Conservation (phyloP, 2,797 vertebrate genomes). For the Benthosema pterotum region DNA sequence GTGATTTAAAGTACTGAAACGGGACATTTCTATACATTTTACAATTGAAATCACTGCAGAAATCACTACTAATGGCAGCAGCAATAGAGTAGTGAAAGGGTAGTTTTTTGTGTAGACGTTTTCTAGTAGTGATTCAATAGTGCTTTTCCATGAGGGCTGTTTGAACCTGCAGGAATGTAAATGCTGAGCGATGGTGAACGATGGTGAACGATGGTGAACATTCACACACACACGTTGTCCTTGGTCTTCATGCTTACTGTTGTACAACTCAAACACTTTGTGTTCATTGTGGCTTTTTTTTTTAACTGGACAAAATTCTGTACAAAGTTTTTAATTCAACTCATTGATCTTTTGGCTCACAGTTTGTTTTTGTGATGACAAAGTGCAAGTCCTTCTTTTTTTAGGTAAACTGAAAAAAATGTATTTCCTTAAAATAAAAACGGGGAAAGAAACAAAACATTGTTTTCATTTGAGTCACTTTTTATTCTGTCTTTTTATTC, state of each 20-base stretch:
- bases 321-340: slow-evolving; percentile 83
- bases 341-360: slow-evolving; percentile 68
- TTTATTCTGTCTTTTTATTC: too few relatives aligned
- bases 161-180: slow-evolving; percentile 63
- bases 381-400: slow-evolving; percentile 57
- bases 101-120: too few relatives aligned
- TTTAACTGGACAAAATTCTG: slow-evolving; percentile 83
- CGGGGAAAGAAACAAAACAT: slow-evolving; percentile 49
- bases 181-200: slow-evolving; percentile 30
- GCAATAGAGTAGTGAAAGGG: too few relatives aligned
- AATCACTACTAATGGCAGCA: too few relatives aligned
- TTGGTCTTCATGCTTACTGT: too few relatives aligned
- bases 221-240: slow-evolving; percentile 37
- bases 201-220: slow-evolving; percentile 24
- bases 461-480: slow-evolving; percentile 12
- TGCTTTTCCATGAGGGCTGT: too few relatives aligned
- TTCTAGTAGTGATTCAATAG: too few relatives aligned
- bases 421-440: slow-evolving; percentile 82
- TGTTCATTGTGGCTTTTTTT: slow-evolving; percentile 64
- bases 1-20: too few relatives aligned
- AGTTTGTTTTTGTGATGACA: slow-evolving; percentile 68
- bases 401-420: slow-evolving; percentile 77
- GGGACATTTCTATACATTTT: too few relatives aligned
- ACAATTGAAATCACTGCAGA: too few relatives aligned
- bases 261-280: slow-evolving; percentile 47